A percentile compares a stretch with the other conserved stretches of the same genome.
These are phyloP conservation scores for Coccyzus lansbergi DNA, from an alignment of 2,797 vertebrate genomes.

Conservation along the genomic window DNA sequence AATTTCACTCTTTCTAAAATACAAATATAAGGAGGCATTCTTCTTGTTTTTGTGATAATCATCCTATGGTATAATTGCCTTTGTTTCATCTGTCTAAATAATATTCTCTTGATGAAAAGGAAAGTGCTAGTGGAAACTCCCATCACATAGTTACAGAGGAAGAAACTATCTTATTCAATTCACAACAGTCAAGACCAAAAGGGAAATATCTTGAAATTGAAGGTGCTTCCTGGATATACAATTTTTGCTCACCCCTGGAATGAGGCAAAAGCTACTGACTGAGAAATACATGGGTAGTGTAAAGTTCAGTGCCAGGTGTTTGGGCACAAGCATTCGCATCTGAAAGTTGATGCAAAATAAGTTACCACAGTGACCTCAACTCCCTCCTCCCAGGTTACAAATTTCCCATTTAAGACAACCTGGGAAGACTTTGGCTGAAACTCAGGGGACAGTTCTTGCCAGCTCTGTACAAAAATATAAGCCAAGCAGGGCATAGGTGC, in stretches of 20 bases:
- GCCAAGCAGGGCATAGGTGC: background rate
- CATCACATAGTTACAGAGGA: background rate
- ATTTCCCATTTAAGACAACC: background rate
- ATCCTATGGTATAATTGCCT: background rate
- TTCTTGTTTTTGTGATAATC: background rate
- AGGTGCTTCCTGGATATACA: background rate
- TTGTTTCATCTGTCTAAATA: background rate
- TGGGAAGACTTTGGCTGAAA: background rate
- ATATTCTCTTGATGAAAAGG: background rate
- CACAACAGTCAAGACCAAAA: background rate
- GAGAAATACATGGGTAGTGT: background rate
- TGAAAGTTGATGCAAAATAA: background rate
- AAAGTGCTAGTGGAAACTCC: background rate
- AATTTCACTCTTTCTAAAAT: background rate
- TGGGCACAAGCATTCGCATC: background rate
- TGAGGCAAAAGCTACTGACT: background rate
- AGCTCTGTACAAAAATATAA: background rate
- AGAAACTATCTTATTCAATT: background rate
- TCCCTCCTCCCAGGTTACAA: background rate
- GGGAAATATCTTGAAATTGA: background rate
- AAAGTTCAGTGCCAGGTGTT: background rate
- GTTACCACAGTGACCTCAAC: fast-evolving
- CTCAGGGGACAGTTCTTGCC: background rate
- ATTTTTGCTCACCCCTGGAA: background rate
- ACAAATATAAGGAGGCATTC: background rate